A percentile compares a stretch with the other conserved stretches of the same genome.
Evolutionary conservation across 2,888 invertebrate species (phyloP).

Genomic region (Chloroclysta siterata): DNA sequence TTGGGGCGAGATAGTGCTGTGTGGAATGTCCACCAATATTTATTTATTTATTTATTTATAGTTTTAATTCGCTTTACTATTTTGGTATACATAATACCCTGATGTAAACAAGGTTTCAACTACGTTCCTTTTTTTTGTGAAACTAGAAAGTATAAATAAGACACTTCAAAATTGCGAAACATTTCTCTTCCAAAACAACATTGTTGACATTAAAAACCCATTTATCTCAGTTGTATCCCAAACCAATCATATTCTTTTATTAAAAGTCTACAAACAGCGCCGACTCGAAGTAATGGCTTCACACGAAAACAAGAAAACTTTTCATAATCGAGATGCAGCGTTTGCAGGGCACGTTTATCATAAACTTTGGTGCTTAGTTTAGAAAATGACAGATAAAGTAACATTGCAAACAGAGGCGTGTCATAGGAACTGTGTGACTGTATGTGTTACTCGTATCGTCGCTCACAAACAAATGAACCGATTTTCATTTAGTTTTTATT

Average conservation of each 20-base stretch:
- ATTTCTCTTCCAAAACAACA: neutral
- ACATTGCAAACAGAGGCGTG: neutral
- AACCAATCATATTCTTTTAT: constrained; percentile 26
- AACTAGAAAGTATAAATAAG: too few species aligned
- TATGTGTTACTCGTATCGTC: too few species aligned
- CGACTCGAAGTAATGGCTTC: constrained; percentile 22
- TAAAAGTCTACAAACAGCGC: constrained; percentile 12
- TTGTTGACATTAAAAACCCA: constrained; percentile 13
- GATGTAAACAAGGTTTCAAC: too few species aligned
- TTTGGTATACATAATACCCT: too few species aligned
- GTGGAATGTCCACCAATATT: too few species aligned
- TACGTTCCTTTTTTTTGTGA: too few species aligned
- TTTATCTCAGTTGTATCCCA: constrained; percentile 9
- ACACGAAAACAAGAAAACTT: constrained; percentile 23
- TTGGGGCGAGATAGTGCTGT: too few species aligned
- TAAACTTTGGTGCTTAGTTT: constrained; percentile 15
- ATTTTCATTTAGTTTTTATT: too few species aligned
- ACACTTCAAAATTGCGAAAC: neutral
- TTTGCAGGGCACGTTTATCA: constrained; percentile 28
- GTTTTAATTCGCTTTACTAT: too few species aligned
- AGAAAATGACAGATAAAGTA: neutral
- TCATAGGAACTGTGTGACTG: too few species aligned
- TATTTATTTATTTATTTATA: too few species aligned
- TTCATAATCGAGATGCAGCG: constrained; percentile 21
- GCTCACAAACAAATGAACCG: too few species aligned